These are phyloP conservation scores for Drosophila bocqueti DNA, from an alignment of 1,140 invertebrate genomes.

Conservation along the genomic window DNA sequence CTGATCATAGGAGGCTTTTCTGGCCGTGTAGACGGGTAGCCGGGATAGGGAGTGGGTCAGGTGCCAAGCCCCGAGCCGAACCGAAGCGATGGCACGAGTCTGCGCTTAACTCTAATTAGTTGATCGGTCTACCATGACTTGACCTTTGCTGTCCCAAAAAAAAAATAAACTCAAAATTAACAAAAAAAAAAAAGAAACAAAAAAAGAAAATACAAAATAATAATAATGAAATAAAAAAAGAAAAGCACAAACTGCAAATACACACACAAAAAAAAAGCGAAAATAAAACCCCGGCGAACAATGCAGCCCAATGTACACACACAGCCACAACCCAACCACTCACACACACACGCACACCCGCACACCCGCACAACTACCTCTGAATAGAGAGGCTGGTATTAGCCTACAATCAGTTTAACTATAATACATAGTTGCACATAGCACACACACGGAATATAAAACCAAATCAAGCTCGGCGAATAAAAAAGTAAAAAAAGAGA, in stretches of 20 bases:
- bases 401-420: slow-evolving; percentile 68
- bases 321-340: slow-evolving; percentile 25
- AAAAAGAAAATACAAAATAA: slow-evolving; percentile 13
- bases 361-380: slow-evolving; percentile 19
- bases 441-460: slow-evolving; percentile 18
- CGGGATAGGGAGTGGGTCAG: slow-evolving; percentile 4
- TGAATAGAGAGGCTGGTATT: slow-evolving; percentile 50
- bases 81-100: slow-evolving; percentile 60
- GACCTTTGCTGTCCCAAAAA: slow-evolving; percentile 57
- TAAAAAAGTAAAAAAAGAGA: slow-evolving; percentile 37
- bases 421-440: slow-evolving; percentile 50
- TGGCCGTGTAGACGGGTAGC: background rate
- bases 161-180: slow-evolving; percentile 20
- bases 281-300: slow-evolving; percentile 37
- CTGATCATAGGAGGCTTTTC: background rate
- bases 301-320: slow-evolving; percentile 28
- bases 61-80: slow-evolving; percentile 28
- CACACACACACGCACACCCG: slow-evolving; percentile 1
- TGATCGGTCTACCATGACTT: slow-evolving; percentile 78
- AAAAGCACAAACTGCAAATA: slow-evolving; percentile 13
- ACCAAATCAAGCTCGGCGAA: slow-evolving; percentile 66
- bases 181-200: slow-evolving; percentile 5
- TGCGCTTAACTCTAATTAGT: slow-evolving; percentile 67
- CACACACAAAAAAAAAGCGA: background rate
- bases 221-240: slow-evolving; percentile 7